Evolutionary conservation across 2,888 invertebrate species (phyloP), one percentile per base, ranked within the genome.

Genomic region (Conops quadrifasciatus): DNA sequence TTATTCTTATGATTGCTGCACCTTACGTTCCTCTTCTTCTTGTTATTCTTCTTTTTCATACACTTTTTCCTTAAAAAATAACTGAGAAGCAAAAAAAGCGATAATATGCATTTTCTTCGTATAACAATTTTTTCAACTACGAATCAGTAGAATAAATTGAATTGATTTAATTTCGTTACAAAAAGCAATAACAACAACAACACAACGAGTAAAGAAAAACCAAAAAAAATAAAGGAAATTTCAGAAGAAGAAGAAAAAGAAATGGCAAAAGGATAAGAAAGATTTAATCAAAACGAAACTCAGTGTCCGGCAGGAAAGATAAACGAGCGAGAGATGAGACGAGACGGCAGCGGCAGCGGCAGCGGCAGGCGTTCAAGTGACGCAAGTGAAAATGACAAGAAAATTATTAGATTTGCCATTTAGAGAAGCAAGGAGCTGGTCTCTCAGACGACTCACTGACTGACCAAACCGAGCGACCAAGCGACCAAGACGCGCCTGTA

Each of bases 1-100:
- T 78, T 79, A 75, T 78, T 77, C 75, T 76, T 79, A 77, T 79
- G 78, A 79, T 79, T 78, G 78, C 77, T 79, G 74, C 71, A 73
- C 73, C 72, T 72, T 68, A 36, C 26, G 24, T 58, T 28, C 2
- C 16, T 28, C n/a, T 21, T 49, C 30, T 43, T 45, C 28, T 30
- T 59, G 47, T 36, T 16, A 4, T 58, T 2, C 9, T 43, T 15
- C 24, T 26, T 56, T 21, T n/a, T 56, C 30, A 51, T 13, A 64
- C 2, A 13, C 21, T 28, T 53, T 28, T n/a, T 43, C 53, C 24
- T 58, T 58, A 67, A 45, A 45, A 67, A 45, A 67, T 45, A 45
- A 58, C 47, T 59, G 47, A 67, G 59, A 53, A 21, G 45, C 9
- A 43, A 43, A 43, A 43, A 43, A 11, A 43, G 45, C 45, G 13